phyloP scores from a whole-genome alignment of 2,797 vertebrate species.

The Anguilla obscura region DNA sequence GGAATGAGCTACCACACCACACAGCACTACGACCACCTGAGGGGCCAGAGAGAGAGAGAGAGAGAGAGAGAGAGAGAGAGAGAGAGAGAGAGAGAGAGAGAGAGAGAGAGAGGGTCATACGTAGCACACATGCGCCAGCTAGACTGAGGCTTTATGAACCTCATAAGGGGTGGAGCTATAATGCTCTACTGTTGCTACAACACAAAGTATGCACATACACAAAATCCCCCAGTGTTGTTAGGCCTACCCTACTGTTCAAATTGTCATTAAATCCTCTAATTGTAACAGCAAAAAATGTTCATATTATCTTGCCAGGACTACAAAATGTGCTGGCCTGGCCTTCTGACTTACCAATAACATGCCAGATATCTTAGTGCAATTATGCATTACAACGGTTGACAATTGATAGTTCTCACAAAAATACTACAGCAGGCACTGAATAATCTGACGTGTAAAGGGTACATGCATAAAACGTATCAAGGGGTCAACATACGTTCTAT shows the following conservation, averaged over 20 bases:
- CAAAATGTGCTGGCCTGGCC: background rate
- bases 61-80: background rate
- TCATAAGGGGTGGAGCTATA: background rate
- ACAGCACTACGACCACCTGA: slow-evolving; percentile 43
- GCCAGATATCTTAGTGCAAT: background rate
- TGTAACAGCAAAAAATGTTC: too few species aligned
- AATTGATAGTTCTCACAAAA: background rate
- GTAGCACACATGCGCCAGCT: background rate
- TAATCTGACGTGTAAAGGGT: background rate
- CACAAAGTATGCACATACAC: too few species aligned
- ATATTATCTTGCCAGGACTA: background rate
- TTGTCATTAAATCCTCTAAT: background rate
- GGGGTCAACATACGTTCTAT: background rate
- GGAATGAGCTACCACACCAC: slow-evolving; percentile 55
- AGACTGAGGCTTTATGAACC: background rate
- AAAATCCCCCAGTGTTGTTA: background rate
- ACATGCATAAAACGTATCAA: background rate
- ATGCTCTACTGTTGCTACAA: background rate
- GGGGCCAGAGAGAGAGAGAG: background rate
- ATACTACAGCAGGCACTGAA: background rate
- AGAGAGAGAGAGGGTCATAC: background rate
- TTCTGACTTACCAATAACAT: too few species aligned
- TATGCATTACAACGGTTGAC: background rate
- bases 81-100: background rate
- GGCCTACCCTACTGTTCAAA: background rate